These are phyloP conservation scores for Natrix natrix DNA, from an alignment of 2,797 vertebrate species.

Conservation along the genomic window DNA sequence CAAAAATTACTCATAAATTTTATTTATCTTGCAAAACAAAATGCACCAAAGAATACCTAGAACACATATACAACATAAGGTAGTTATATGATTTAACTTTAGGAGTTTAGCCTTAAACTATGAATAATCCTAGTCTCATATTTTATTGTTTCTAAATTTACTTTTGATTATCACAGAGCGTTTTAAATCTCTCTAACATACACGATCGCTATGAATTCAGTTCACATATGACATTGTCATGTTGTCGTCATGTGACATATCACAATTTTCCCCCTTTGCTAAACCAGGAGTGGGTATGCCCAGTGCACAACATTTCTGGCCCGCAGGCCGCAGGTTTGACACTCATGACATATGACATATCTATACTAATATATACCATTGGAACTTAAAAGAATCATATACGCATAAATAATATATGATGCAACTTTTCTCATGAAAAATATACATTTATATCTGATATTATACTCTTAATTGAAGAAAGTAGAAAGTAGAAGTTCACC, in stretches of 20 bases:
- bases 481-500: not conserved
- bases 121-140: not conserved
- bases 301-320: too few species aligned
- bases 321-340: too few species aligned
- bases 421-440: not conserved
- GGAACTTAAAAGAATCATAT: too few species aligned
- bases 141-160: not conserved
- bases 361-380: not conserved
- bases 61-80: not conserved
- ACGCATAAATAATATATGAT: not conserved
- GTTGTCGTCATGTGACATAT: too few species aligned
- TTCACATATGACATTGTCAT: not conserved
- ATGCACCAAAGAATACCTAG: not conserved
- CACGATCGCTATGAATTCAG: not conserved
- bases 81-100: conserved; percentile 15
- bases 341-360: not conserved
- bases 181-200: not conserved
- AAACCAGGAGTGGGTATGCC: too few species aligned
- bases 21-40: conserved; percentile 9
- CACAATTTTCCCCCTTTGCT: too few species aligned
- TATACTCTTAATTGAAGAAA: not conserved
- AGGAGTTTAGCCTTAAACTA: not conserved
- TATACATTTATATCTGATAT: not conserved
- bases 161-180: not conserved
- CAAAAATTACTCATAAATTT: not conserved